A percentile compares a stretch with the other conserved stretches of the same genome.
These are phyloP conservation scores for Eptatretus burgeri DNA, from an alignment of 2,113 vertebrate genomes.

Conservation along the genomic window DNA sequence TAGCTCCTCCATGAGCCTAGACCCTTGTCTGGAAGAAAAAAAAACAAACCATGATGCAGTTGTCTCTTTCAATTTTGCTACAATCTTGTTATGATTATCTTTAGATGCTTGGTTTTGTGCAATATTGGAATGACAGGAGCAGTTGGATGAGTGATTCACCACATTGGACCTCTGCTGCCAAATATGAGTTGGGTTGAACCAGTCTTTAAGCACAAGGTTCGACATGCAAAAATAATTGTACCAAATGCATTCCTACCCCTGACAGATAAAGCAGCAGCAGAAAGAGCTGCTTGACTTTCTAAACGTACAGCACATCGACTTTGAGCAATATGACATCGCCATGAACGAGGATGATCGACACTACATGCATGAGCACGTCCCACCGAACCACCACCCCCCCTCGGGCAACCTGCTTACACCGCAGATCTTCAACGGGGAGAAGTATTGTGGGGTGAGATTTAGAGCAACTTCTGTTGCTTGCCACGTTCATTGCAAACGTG, in stretches of 20 bases:
- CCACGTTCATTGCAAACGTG: background rate
- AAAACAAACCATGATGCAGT: background rate
- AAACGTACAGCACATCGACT: conserved; percentile 79
- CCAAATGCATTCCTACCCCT: background rate
- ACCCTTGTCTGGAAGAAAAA: too few relatives aligned
- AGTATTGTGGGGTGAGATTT: conserved; percentile 59
- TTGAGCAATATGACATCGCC: conserved; percentile 62
- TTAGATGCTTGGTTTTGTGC: too few relatives aligned
- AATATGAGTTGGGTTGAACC: too few relatives aligned
- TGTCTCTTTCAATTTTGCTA: background rate
- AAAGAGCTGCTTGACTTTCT: conserved; percentile 83
- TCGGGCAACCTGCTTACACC: conserved; percentile 80
- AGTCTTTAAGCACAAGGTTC: too few relatives aligned
- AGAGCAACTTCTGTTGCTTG: background rate
- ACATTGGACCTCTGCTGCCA: too few relatives aligned
- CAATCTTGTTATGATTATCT: too few relatives aligned
- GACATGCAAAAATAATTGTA: background rate
- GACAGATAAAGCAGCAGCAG: conserved; percentile 92
- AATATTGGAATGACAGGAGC: conserved; percentile 10
- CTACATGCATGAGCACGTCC: conserved; percentile 95
- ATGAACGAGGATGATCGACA: conserved; percentile 65
- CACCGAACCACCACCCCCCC: conserved; percentile 58
- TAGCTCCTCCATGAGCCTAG: too few relatives aligned
- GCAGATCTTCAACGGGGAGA: conserved; percentile 82
- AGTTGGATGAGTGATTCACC: too few relatives aligned